Base-by-base conservation (phyloP, 1,140 invertebrate species). In the Frieseomelitta varia region DNA sequence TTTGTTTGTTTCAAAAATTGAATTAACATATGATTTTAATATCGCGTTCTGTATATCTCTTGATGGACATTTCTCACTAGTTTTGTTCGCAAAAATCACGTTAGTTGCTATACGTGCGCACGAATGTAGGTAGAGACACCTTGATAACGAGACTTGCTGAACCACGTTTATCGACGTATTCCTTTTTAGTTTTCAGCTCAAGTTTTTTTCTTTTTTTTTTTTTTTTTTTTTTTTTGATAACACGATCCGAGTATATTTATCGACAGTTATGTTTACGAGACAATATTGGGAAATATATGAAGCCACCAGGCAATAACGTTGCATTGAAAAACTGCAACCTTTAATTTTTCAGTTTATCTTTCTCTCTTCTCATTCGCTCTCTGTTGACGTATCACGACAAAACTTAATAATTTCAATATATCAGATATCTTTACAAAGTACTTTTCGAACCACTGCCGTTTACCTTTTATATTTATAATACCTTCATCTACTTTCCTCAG, bases 301-400 rank as follows among this genome's bases (percentile, higher is more conserved):
- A 73, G 27, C 30, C n/a, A 14, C 0, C 17, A 24, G 14, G 51
- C 21, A 55, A 0, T 34, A n/a, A 55, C 63, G 30, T 74, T 24
- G 15, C 27, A 2, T 56, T 30, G 51, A 67, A 47, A 75, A 81
- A 24, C 21, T 12, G 30, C 24, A 63, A 51, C 10, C 68, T 55
- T 27, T 19, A 67, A 53, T 30, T 67, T 56, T 67, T 24, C 72
- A 47, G 39, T 47, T 47, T 47, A n/a, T 53, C 19, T 15, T 21
- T 63, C 19, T 8, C 10, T 19, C 47, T 56, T 47, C 12, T 4
- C 21, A 34, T 30, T 55, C 63, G 39, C 15, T 72, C 55, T 68
- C 47, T n/a, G 39, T 51, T 63, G 69, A 86, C 27, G 51, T 87
- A 84, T 72, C 65, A 11, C 39, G 71, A 79, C 87, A 83, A 87